phyloP scores from a whole-genome alignment of 2,113 vertebrate species.

The Arizona elegans region DNA sequence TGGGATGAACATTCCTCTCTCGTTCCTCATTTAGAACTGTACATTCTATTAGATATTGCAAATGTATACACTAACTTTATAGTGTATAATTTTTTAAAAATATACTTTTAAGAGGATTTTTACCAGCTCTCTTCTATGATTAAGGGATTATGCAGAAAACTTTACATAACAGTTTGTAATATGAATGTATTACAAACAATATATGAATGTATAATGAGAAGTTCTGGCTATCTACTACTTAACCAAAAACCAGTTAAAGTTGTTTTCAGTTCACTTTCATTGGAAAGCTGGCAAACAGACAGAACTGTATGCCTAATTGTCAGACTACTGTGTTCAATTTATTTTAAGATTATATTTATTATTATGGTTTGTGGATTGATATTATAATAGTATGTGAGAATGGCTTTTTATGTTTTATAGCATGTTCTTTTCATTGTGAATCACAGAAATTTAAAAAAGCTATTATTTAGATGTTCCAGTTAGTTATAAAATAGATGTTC shows the following conservation, averaged over 20 bases:
- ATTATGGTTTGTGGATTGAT: not conserved
- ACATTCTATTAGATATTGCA: not conserved
- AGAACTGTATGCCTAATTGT: not conserved
- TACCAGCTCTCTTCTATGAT: not conserved
- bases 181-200: not conserved
- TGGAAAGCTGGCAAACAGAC: not conserved
- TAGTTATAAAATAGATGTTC: not conserved
- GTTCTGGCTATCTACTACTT: not conserved
- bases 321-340: too few relatives aligned
- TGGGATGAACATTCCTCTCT: not conserved
- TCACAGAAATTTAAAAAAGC: not conserved
- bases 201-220: not conserved
- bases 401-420: not conserved
- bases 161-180: not conserved
- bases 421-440: not conserved
- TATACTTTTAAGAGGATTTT: not conserved
- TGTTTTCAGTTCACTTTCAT: not conserved
- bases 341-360: not conserved
- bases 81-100: not conserved
- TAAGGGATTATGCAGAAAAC: not conserved
- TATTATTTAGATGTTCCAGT: not conserved
- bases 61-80: not conserved
- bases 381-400: not conserved
- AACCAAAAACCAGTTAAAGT: not conserved
- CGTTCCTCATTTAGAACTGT: not conserved